Base-by-base conservation (phyloP, 1,140 invertebrate genomes). In the Leptopilina boulardi region DNA sequence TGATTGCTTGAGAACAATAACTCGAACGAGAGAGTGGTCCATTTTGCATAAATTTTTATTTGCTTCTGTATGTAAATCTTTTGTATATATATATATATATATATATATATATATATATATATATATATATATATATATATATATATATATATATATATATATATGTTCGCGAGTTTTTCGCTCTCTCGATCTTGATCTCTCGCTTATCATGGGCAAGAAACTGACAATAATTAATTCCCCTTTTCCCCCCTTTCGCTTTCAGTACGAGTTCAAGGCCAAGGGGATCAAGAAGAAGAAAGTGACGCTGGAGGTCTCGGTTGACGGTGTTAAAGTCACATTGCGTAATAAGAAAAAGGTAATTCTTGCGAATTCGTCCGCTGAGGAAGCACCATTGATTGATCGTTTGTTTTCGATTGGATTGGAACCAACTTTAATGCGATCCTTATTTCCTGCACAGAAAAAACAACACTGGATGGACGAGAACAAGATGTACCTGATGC, bases 191-290 rank as follows among this genome's bases (percentile, higher is more conserved):
- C n/a, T 56, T 23, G 11, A 19, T 11, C 41, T 42, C 42, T n/a
- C 59, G 56, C 38, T 42, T 70, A 26, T 73, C 72, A 79, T 86
- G 84, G 83, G 54, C 54, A 56, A 30, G 11, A 15, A 26, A 26
- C 59, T 30, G 23, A 66, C 23, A 66, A 66, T 54, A 21, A 44
- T 73, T 38, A 9, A 8, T 38, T 34, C 6, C 6, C 8, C 26
- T 38, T 38, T 34, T 34, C 6, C 8, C 26, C 11, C 83, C 87
- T 87, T 88, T 88, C 89, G 87, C 86, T 89, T 94, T 77, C 94
- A 99, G 97, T 98, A 98, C 91, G 98, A 99, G 91, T 99, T 99
- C 93, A 99, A 99, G 93, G 95, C 97, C 81, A 97, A 98, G 91
- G 97, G 96, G 47, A 96, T 98, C 83, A 99, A 99, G 92, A 99